Evolutionary conservation across 1,140 invertebrate species (phyloP), one percentile per base, ranked within the genome.

Genomic region (Telenomus remus): DNA sequence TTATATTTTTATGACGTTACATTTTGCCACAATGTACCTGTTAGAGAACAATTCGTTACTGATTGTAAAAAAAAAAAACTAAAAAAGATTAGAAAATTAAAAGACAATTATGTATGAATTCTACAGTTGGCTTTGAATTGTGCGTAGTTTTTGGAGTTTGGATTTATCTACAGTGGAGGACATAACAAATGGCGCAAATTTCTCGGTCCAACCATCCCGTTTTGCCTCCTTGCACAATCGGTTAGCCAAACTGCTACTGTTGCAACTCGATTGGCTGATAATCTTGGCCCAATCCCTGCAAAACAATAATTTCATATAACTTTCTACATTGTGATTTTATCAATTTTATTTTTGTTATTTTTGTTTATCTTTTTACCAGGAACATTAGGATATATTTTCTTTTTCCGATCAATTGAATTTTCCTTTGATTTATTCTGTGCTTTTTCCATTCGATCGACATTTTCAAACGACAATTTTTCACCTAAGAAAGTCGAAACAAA

Each of bases 131-230:
- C 6, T 3, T 27, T 27, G 6, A 27, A 27, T n/a, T n/a, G 19
- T 27, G 6, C 19, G 6, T 27, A 6, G 6, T 27, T 27, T 27
- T 27, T 27, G n/a, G n/a, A n/a, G n/a, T n/a, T 6, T 6, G 2
- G 19, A 6, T 27, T 1, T 27, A 27, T 27, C 19, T 27, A 27
- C 6, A 88, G 53, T 12, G 82, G 72, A 9, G 87, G 87, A 73
- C 87, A 88, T 1, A 86, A 80, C 6, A 82, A 76, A 37, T 88
- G 87, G 1, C 87, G 79, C 1, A 88, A 71, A 76, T 88, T 88
- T 56, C 87, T 79, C 4, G 87, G 85, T 1, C 86, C 87, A 13
- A 88, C 79, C 84, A 88, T 85, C 1, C 86, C 86, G 27, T 82
- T 81, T 43, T 88, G 87, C 35, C 85, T 76, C 57, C 76, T 83